Conservation (phyloP, 2,888 invertebrate species). For the Ophion ventricosus region DNA sequence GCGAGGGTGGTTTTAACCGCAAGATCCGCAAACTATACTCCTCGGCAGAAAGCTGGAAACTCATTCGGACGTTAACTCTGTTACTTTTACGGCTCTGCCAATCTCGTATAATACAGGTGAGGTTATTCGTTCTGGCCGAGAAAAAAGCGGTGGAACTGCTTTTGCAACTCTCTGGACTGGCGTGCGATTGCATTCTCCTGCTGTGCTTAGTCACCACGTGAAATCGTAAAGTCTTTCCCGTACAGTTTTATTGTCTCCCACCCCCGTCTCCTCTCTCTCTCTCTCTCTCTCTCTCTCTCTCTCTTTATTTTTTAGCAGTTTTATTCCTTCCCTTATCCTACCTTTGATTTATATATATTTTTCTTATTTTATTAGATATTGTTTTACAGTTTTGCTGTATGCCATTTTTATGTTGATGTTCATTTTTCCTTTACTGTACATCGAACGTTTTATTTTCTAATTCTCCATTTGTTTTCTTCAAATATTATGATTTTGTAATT, state of each 20-base stretch:
- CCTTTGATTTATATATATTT: slow-evolving; percentile 1
- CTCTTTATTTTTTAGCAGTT: too few relatives aligned
- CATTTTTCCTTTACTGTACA: too few relatives aligned
- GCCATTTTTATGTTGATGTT: too few relatives aligned
- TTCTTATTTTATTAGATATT: not conserved
- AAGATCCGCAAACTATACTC: slow-evolving; percentile 29
- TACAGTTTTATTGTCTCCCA: slow-evolving; percentile 33
- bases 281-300: slow-evolving; percentile 27
- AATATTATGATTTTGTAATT: too few relatives aligned
- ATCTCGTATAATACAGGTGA: slow-evolving; percentile 59
- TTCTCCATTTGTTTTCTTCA: too few relatives aligned
- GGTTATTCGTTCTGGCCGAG: slow-evolving; percentile 34
- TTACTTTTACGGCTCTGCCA: slow-evolving; percentile 62
- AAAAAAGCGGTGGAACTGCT: slow-evolving; percentile 13
- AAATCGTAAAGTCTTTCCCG: slow-evolving; percentile 64
- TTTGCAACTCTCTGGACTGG: slow-evolving; percentile 1
- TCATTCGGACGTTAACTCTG: slow-evolving; percentile 56
- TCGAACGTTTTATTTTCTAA: too few relatives aligned
- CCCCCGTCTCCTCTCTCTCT: not conserved
- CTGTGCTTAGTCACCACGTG: slow-evolving; percentile 53
- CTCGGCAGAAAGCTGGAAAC: slow-evolving; percentile 18
- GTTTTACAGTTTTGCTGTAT: too few relatives aligned
- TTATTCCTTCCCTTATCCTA: not conserved
- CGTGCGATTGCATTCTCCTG: slow-evolving; percentile 58
- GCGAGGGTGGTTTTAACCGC: slow-evolving; percentile 41